A percentile compares a stretch with the other conserved stretches of the same genome.
Conservation (phyloP, 2,113 vertebrate species). For the Apteryx mantelli region DNA sequence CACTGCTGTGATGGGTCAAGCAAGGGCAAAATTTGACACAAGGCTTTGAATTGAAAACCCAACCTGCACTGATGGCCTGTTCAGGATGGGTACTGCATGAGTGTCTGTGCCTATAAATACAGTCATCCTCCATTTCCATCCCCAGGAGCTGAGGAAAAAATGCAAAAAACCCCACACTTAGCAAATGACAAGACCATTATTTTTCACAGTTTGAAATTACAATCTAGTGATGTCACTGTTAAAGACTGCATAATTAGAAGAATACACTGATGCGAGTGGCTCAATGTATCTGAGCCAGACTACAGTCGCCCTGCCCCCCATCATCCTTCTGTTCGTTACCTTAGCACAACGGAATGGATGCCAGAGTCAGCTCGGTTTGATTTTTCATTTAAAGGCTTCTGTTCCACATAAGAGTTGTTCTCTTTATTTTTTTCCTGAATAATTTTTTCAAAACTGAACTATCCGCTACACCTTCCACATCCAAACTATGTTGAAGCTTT, state of each 20-base stretch:
- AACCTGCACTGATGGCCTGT: neutral
- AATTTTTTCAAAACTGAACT: conserved; percentile 81
- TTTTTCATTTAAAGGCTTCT: conserved; percentile 72
- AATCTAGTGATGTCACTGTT: conserved; percentile 59
- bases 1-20: neutral
- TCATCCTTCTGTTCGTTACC: conserved; percentile 46
- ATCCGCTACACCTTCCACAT: conserved; percentile 90
- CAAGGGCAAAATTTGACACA: neutral
- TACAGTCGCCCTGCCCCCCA: neutral
- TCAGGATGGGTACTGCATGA: neutral
- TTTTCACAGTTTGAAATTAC: conserved; percentile 74
- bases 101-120: neutral
- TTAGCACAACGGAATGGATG: conserved; percentile 55
- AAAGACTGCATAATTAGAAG: conserved; percentile 49
- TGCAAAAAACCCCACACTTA: conserved; percentile 64
- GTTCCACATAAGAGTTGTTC: conserved; percentile 68
- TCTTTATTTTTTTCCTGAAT: conserved; percentile 70
- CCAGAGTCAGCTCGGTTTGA: conserved; percentile 37
- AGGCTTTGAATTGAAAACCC: neutral
- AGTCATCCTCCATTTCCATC: conserved; percentile 65
- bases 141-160: conserved; percentile 74
- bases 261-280: neutral
- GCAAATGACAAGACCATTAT: conserved; percentile 76
- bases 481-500: conserved; percentile 91
- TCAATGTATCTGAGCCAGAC: neutral